Conservation (phyloP, 2,797 vertebrate species). For the Pteropus rufus region DNA sequence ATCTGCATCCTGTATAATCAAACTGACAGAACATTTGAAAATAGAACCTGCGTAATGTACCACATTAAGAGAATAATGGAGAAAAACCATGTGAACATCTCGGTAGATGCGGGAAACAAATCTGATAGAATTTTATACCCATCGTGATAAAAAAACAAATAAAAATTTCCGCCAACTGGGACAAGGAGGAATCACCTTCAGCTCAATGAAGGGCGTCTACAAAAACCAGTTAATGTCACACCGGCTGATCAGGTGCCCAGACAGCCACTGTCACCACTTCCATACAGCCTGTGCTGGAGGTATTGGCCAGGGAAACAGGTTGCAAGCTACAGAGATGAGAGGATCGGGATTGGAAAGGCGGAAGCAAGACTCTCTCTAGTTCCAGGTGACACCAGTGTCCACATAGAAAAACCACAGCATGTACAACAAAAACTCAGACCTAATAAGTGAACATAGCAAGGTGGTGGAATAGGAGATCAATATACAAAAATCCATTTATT, state of each 20-base stretch:
- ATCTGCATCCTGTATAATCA: too few species aligned
- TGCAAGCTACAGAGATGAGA: background rate
- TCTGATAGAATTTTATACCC: background rate
- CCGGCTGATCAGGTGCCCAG: too few species aligned
- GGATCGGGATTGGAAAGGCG: too few species aligned
- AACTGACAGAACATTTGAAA: background rate
- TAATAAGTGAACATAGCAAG: background rate
- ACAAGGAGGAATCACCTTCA: background rate
- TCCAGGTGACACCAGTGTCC: background rate
- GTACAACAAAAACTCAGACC: background rate
- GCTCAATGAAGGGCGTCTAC: background rate
- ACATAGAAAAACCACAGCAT: background rate
- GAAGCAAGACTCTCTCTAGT: background rate
- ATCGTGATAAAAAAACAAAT: background rate
- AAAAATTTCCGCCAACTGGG: background rate
- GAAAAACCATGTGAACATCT: background rate
- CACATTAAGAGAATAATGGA: background rate
- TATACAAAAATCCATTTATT: background rate
- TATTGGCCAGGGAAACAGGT: background rate
- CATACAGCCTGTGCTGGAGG: background rate
- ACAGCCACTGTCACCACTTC: background rate
- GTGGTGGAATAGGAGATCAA: background rate
- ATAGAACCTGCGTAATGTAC: background rate
- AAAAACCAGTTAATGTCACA: background rate
- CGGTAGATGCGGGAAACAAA: background rate